Evolutionary conservation across 2,797 vertebrate genomes (phyloP).

Genomic region (Holocentrus rufus): DNA sequence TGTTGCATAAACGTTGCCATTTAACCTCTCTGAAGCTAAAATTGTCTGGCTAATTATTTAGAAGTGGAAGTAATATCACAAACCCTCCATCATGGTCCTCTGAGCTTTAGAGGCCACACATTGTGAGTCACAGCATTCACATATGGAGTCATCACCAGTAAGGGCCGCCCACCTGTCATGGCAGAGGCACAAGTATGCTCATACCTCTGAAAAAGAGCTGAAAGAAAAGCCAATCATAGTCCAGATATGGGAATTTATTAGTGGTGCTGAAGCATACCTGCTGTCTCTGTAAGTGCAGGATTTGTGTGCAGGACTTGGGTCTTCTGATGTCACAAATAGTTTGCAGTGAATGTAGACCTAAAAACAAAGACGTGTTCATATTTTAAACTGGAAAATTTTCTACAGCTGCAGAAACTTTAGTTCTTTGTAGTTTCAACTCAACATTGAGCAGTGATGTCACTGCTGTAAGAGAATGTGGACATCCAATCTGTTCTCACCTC

Average conservation of each 20-base stretch:
- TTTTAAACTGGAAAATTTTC: neutral
- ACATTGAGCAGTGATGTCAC: neutral
- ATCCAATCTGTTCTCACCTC: conserved; percentile 56
- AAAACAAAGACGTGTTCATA: conserved; percentile 2
- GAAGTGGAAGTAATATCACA: neutral
- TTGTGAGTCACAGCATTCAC: conserved; percentile 77
- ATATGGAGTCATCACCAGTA: conserved; percentile 69
- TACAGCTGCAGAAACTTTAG: neutral
- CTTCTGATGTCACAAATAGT: conserved; percentile 62
- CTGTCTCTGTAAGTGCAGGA: conserved; percentile 75
- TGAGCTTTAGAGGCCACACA: conserved; percentile 67
- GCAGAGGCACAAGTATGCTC: neutral
- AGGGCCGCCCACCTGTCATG: conserved; percentile 76
- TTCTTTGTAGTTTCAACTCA: neutral
- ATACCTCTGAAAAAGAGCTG: neutral
- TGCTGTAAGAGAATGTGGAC: neutral
- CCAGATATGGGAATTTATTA: neutral
- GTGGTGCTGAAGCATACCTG: conserved; percentile 50
- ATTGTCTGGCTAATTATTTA: neutral
- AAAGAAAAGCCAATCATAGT: neutral
- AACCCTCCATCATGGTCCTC: conserved; percentile 72
- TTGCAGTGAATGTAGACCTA: conserved; percentile 78
- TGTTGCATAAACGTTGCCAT: neutral
- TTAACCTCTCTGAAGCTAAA: neutral
- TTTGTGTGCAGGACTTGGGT: conserved; percentile 68